Evolutionary conservation across 2,113 vertebrate species (phyloP), one percentile per base, ranked within the genome.

Genomic region (Heterotilapia buettikoferi): DNA sequence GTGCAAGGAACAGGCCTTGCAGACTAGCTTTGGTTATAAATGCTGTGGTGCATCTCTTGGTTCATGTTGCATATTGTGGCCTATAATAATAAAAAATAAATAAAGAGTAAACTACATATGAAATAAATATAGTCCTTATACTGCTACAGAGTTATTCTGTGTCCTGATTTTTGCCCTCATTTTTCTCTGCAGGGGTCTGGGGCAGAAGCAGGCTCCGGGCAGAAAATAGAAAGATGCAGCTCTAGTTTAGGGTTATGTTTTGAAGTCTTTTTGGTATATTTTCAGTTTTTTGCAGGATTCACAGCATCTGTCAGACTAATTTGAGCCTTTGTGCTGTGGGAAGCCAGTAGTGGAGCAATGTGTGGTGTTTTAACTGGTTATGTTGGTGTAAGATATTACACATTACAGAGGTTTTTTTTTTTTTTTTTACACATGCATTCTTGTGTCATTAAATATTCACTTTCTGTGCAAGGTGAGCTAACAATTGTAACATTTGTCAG

Each of bases 321-420:
- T 50, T 45, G 9, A 76, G 43, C 40, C 71, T 76, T 76, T 47
- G 40, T 12, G 6, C 43, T 47, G 16, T 19, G 43, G 43, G 16
- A 47, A 76, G 71, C 24, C 43, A 19, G 43, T 29, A 19, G 24
- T 47, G 68, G 40, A 18, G 40, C 24, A 76, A 29, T 47, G 24
- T 76, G 16, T 50, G 71, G 1, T 76, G 14, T 47, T 50, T 50
- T 18, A 76, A 76, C 40, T 18, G 14, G 59, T 63, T 63, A 36
- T 11, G 18, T 33, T 19, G 59, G 71, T 76, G 26, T 76, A 31
- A 50, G 50, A 19, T 31, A 76, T 50, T 7, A 76, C 71, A 76
- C 24, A 5, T 47, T 47, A 13, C 47, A 31, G 45, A 33, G 29
- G 9, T 3, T 0, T 0, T 9, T 6, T 9, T 4, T 6, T 10